Evolutionary conservation across 2,797 vertebrate genomes (phyloP).

Genomic region (Chaenodraco wilsoni): DNA sequence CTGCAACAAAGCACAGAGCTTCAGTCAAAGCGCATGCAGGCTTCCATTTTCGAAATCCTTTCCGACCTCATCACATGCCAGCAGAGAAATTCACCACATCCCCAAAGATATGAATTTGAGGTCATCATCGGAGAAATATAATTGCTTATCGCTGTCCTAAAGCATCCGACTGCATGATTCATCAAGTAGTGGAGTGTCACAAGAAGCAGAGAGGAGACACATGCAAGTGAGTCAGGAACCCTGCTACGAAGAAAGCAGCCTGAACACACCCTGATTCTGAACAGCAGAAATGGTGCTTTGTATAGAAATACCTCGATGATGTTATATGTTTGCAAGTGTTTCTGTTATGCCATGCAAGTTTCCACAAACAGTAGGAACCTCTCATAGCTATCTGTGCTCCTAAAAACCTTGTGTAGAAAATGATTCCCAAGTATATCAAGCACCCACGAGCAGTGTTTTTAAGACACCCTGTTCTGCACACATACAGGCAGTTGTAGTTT

Average conservation of each 20-base stretch:
- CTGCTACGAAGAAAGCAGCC: not conserved
- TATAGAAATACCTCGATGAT: not conserved
- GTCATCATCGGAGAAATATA: constrained; percentile 38
- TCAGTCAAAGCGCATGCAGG: constrained; percentile 85
- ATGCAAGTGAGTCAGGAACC: constrained; percentile 56
- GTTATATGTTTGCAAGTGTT: not conserved
- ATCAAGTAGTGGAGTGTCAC: constrained; percentile 34
- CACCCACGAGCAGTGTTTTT: not conserved
- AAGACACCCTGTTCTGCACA: constrained; percentile 8
- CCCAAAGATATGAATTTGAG: constrained; percentile 48
- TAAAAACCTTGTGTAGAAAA: not conserved
- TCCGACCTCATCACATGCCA: constrained; percentile 72
- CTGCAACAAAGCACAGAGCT: constrained; percentile 68
- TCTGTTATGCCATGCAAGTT: constrained; percentile 43
- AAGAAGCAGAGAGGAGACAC: constrained; percentile 47
- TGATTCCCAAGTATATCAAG: not conserved
- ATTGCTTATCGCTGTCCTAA: constrained; percentile 34
- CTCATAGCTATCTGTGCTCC: constrained; percentile 9
- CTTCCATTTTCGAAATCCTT: constrained; percentile 48
- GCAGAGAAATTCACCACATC: constrained; percentile 58
- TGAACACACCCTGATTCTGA: not conserved
- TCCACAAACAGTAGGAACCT: constrained; percentile 27
- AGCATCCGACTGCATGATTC: constrained; percentile 33
- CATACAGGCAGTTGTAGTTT: not conserved
- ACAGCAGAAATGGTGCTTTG: constrained; percentile 2